Conservation (phyloP, 2,888 invertebrate species). For the Dromius quadrimaculatus region DNA sequence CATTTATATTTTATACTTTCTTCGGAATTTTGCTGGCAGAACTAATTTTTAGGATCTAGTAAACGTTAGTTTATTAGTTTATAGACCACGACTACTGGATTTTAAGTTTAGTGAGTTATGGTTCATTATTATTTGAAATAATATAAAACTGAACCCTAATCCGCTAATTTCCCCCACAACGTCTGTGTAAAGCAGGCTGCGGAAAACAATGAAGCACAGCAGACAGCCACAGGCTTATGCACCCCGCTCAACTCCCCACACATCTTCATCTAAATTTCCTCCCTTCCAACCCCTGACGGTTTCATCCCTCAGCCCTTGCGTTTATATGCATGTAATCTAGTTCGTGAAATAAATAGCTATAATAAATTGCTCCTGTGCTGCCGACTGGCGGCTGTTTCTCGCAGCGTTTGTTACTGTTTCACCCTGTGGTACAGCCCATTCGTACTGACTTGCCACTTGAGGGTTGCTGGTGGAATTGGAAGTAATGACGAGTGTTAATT, state of each 20-base stretch:
- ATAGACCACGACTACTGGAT: conserved; percentile 25
- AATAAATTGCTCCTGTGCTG: conserved; percentile 74
- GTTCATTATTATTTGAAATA: conserved; percentile 25
- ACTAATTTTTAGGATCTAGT: conserved; percentile 28
- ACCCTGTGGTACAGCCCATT: conserved; percentile 30
- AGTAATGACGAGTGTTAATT: conserved; percentile 38
- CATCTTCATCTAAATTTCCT: too few relatives aligned
- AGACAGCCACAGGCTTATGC: too few relatives aligned
- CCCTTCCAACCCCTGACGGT: too few relatives aligned
- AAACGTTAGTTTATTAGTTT: conserved; percentile 24
- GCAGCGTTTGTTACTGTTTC: conserved; percentile 47
- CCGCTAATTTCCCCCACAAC: neutral
- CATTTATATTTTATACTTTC: conserved; percentile 58
- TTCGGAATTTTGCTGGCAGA: conserved; percentile 55
- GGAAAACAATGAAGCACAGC: conserved; percentile 37
- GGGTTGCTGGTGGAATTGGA: conserved; percentile 13
- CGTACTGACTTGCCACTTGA: conserved; percentile 53
- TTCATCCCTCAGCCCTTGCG: conserved; percentile 55
- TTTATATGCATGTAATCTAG: conserved; percentile 69
- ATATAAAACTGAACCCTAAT: too few relatives aligned
- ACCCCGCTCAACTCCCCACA: too few relatives aligned
- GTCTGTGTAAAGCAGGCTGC: conserved; percentile 20
- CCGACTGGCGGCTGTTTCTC: conserved; percentile 57
- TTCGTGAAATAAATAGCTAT: conserved; percentile 74
- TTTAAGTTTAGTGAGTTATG: conserved; percentile 7